Percentiles rank a stretch among this genome's conserved stretches.
Evolutionary conservation across 2,113 vertebrate genomes (phyloP).

Genomic region (Pimephales promelas): DNA sequence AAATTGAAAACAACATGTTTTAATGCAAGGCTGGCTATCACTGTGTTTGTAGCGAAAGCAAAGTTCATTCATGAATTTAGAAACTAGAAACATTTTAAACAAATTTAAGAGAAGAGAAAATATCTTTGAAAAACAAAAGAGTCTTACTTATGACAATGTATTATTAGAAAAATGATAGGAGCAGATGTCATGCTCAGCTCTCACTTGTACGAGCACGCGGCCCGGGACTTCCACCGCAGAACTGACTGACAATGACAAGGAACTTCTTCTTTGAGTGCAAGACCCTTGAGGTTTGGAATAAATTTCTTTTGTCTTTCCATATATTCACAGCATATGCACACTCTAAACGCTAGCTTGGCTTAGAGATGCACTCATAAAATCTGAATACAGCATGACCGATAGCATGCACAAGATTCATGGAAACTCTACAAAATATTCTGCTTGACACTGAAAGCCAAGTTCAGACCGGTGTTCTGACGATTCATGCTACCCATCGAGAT

Average conservation of each 20-base stretch:
- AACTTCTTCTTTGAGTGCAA: conserved; percentile 23
- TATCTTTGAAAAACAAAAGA: no score
- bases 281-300: conserved; percentile 31
- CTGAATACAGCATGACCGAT: conserved; percentile 29
- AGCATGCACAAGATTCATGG: conserved; percentile 28
- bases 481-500: no score
- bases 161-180: conserved; percentile 27
- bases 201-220: conserved; percentile 10
- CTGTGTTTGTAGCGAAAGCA: no score
- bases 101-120: no score
- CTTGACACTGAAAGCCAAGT: background rate
- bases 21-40: no score
- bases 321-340: conserved; percentile 30
- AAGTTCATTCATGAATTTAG: no score
- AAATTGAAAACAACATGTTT: no score
- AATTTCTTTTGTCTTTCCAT: conserved; percentile 26
- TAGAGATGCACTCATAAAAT: conserved; percentile 27
- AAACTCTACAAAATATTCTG: conserved; percentile 14
- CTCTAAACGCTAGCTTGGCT: conserved; percentile 38
- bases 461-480: no score
- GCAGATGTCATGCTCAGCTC: conserved; percentile 27
- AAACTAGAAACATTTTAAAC: no score
- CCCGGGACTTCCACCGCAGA: background rate
- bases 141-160: background rate
- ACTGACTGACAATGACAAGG: conserved; percentile 17